Evolutionary conservation across 2,888 invertebrate species (phyloP).

Genomic region (Brachyptera risi): DNA sequence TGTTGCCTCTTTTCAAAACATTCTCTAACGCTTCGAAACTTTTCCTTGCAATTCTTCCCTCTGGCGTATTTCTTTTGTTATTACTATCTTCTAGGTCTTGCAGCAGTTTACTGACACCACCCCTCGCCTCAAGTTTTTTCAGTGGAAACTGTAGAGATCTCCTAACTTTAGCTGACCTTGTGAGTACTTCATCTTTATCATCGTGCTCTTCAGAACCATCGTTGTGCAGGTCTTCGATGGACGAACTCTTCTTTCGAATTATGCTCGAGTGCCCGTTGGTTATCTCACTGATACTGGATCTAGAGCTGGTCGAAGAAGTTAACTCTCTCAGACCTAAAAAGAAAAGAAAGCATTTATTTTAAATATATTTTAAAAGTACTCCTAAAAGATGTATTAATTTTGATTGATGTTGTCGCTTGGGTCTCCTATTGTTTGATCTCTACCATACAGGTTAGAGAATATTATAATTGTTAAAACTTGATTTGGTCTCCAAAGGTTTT

Average conservation of each 20-base stretch:
- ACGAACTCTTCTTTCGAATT: constrained; percentile 47
- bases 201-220: constrained; percentile 40
- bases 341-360: no score
- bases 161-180: constrained; percentile 59
- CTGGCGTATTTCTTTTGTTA: neutral
- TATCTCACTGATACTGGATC: neutral
- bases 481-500: no score
- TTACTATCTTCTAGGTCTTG: constrained; percentile 45
- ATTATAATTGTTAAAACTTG: no score
- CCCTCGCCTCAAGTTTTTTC: constrained; percentile 21
- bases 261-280: constrained; percentile 26
- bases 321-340: neutral
- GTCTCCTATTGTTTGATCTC: no score
- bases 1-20: constrained; percentile 17
- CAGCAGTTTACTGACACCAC: constrained; percentile 51
- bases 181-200: constrained; percentile 51
- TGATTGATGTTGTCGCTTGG: no score
- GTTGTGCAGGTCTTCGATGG: constrained; percentile 49
- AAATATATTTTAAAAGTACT: no score
- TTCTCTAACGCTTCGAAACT: constrained; percentile 26
- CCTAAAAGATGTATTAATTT: no score
- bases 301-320: neutral
- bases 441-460: no score
- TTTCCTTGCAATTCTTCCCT: constrained; percentile 12
- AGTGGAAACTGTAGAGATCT: constrained; percentile 62